These are phyloP conservation scores for Syrmaticus mikado DNA, from an alignment of 2,113 vertebrate species.

Conservation along the genomic window DNA sequence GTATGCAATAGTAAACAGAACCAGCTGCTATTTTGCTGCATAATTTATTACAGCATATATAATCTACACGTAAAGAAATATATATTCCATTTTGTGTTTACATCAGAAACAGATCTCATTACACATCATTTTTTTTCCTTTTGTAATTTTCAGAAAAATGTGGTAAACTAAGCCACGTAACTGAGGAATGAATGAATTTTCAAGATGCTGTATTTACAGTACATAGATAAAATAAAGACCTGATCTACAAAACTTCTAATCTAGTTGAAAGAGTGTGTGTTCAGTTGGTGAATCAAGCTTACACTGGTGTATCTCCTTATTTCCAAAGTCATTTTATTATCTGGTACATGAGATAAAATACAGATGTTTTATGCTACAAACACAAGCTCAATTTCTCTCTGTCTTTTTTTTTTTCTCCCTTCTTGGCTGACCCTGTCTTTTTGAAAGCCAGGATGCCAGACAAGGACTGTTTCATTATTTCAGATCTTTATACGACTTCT, in stretches of 20 bases:
- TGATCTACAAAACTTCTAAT: conserved; percentile 28
- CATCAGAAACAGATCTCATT: background rate
- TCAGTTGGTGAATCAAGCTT: conserved; percentile 54
- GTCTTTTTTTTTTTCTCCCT: background rate
- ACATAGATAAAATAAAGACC: background rate
- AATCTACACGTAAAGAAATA: conserved; percentile 2
- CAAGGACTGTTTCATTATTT: conserved; percentile 46
- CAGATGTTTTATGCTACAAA: conserved; percentile 72
- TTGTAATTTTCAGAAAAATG: background rate
- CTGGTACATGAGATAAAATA: conserved; percentile 74
- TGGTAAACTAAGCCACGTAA: background rate
- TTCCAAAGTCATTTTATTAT: conserved; percentile 65
- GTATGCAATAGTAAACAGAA: background rate
- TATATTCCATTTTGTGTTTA: background rate
- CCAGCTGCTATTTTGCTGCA: background rate
- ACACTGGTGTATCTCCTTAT: conserved; percentile 54
- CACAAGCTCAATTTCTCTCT: conserved; percentile 6
- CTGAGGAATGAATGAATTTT: background rate
- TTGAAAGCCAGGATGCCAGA: conserved; percentile 54
- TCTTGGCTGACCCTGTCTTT: conserved; percentile 31
- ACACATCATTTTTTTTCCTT: background rate
- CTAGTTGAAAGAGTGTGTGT: conserved; percentile 28
- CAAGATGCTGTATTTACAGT: background rate
- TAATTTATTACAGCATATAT: background rate
- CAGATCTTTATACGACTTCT: conserved; percentile 28